Evolutionary conservation across 1,140 invertebrate species (phyloP), one percentile per base, ranked within the genome.

Genomic region (Babylonia areolata): DNA sequence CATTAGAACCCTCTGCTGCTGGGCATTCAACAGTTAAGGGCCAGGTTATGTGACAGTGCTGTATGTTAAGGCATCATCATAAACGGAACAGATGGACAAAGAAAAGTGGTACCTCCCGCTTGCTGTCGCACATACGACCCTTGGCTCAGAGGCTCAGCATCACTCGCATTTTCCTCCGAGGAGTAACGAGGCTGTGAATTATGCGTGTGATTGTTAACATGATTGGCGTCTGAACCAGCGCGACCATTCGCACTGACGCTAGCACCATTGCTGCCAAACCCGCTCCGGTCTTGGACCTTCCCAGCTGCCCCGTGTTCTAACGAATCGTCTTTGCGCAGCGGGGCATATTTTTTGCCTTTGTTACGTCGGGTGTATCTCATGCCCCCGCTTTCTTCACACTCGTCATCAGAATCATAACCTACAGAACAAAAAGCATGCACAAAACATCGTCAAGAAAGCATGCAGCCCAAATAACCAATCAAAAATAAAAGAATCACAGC

Each of bases 341-440:
- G 89, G 33, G 90, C 90, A 91, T 94, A 94, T 90, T 93, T 92
- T 92, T 93, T 94, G 82, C 93, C 93, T 40, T 91, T 90, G 86
- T 90, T 92, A 83, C 90, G 89, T 17, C 91, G 89, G 64, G 91
- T 92, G 87, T 92, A 92, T 69, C 89, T 89, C 77, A 90, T 88
- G 85, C 86, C 88, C 58, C 91, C 91, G 82, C 90, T 87, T 75
- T 93, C 93, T 79, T 93, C 92, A 88, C 88, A 90, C 87, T 94
- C 93, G 84, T 94, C 93, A 89, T 94, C 93, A 69, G 91, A 91
- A 89, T 93, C 92, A 91, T 92, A 94, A 85, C 93, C 93, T 94
- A 94, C 73, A 94, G 93, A 89, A 90, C 88, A 92, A 87, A 89
- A 92, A 91, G 85, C 91, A 93, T 91, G 92, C 91, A 91, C 75